Base-by-base conservation (phyloP, 2,888 invertebrate genomes). In the Lobophora halterata region DNA sequence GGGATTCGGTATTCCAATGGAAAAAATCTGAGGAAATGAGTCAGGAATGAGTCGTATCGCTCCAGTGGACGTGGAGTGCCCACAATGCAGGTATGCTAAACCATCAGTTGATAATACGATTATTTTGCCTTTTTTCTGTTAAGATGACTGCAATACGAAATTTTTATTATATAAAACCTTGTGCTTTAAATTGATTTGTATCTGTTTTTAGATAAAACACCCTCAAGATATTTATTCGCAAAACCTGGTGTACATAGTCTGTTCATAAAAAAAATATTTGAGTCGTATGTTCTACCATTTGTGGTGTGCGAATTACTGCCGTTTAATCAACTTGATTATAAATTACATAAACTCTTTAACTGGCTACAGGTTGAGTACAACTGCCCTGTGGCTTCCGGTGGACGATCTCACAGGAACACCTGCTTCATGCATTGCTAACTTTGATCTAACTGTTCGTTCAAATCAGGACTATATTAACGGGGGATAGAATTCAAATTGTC, bases 1-100 rank as follows among this genome's bases (percentile, higher is more conserved):
- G 60, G 61, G 55, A 67, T 65, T 69, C 61, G 56, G 62, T 65
- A 69, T 64, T 68, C 56, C 50, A 43, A 45, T 48, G 11, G 58
- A 62, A 69, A 77, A 71, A 69, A 65, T 61, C 46, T 53, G 61
- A 81, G 86, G 85, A 85, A 86, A 83, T 83, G 81, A 82, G 75
- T 73, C 69, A 71, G 71, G 71, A 71, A 58, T 63, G 64, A 59
- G 65, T 64, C 51, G 67, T 55, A 58, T 58, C 81, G 83, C 72
- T 78, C 61, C 76, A 74, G 60, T 80, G 78, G 46, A 30, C 37
- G 26, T 33, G 28, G 11, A 31, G 20, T 25, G 26, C 14, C 16
- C 11, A 36, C 3, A 3, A 20, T 5, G n/a, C 42, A 43, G 37
- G 24, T 8, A 27, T 30, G 7, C 13, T 21, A 25, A 43, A 43